Conservation (phyloP, 2,113 vertebrate genomes). For the Artemisiospiza belli region DNA sequence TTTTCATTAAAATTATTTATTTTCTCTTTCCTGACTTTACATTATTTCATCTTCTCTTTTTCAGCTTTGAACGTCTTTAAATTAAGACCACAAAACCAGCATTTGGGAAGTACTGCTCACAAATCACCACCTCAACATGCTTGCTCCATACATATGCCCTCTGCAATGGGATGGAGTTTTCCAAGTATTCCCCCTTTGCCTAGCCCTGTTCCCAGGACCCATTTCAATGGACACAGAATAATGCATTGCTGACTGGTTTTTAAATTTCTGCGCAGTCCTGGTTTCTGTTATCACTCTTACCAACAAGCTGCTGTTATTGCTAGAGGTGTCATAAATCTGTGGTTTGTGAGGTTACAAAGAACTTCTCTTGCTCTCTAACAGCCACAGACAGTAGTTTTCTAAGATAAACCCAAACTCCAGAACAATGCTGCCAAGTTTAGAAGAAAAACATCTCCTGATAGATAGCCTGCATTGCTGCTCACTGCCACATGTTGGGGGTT, state of each 20-base stretch:
- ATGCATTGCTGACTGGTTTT: background rate
- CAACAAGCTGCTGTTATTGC: background rate
- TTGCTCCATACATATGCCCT: accelerated
- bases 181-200: background rate
- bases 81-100: background rate
- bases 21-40: background rate
- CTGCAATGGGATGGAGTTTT: background rate
- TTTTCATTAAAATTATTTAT: background rate
- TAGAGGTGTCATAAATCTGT: background rate
- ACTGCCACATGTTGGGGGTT: background rate
- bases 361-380: background rate
- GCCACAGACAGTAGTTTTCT: background rate
- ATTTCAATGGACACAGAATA: background rate
- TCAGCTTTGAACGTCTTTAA: background rate
- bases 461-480: background rate
- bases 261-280: background rate
- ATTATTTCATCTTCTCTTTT: background rate
- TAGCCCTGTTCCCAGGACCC: background rate
- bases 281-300: background rate
- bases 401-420: background rate
- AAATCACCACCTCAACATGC: background rate
- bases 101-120: background rate
- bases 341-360: background rate
- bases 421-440: background rate
- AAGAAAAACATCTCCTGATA: background rate